phyloP scores from a whole-genome alignment of 64 coral and sea anemone genomes.

The Stichodactyla helianthus region DNA sequence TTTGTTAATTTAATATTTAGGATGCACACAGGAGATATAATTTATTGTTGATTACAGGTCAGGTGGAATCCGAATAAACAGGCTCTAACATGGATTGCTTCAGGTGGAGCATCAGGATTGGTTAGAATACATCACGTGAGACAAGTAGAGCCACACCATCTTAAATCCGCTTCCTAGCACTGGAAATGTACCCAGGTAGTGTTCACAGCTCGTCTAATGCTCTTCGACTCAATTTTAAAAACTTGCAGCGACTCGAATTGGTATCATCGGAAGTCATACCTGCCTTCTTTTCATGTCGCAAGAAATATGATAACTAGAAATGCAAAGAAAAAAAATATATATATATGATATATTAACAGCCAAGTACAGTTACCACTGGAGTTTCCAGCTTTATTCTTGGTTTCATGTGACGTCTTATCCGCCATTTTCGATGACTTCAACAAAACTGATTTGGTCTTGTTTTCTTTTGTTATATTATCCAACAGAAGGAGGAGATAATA shows the following conservation, averaged over 20 bases:
- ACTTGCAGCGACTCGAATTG: neutral
- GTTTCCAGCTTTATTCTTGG: neutral
- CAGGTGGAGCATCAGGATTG: slow-evolving; percentile 70
- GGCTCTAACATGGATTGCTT: slow-evolving; percentile 67
- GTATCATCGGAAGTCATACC: too few relatives aligned
- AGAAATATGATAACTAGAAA: too few relatives aligned
- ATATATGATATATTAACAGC: too few relatives aligned
- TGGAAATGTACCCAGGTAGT: neutral
- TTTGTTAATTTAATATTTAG: too few relatives aligned
- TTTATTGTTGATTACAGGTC: slow-evolving; percentile 25
- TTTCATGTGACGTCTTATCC: neutral
- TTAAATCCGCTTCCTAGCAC: slow-evolving; percentile 7
- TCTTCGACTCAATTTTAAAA: neutral
- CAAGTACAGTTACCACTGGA: too few relatives aligned
- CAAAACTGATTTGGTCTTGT: neutral
- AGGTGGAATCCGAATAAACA: slow-evolving; percentile 84
- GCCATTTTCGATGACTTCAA: too few relatives aligned
- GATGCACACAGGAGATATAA: neutral
- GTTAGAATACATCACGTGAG: slow-evolving; percentile 62
- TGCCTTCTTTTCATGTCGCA: too few relatives aligned
- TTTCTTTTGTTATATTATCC: neutral
- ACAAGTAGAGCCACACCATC: slow-evolving; percentile 16
- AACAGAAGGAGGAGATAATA: neutral
- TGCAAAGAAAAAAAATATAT: too few relatives aligned
- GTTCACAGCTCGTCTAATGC: neutral